Conservation (phyloP, 2,888 invertebrate species). For the Leptinotarsa haldemani region DNA sequence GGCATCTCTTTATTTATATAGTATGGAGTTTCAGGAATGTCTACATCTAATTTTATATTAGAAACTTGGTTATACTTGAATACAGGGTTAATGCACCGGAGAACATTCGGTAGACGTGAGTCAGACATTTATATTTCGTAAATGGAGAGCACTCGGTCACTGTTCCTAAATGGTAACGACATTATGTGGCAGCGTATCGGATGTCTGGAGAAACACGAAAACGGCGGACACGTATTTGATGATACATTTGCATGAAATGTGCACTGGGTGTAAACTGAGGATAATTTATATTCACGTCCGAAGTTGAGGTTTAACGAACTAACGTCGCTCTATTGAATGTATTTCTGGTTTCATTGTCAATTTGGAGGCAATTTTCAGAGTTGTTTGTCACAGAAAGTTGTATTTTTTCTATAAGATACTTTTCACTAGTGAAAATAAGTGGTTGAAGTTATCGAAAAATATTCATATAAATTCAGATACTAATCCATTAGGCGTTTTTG, state of each 20-base stretch:
- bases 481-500: too few relatives aligned
- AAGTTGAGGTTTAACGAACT: neutral
- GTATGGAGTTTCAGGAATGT: constrained; percentile 25
- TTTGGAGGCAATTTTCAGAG: neutral
- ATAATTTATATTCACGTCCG: neutral
- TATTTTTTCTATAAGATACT: too few relatives aligned
- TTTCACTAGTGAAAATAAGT: too few relatives aligned
- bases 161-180: constrained; percentile 20
- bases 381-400: too few relatives aligned
- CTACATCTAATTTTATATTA: constrained; percentile 23
- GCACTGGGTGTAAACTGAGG: neutral
- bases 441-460: too few relatives aligned
- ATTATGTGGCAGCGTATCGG: constrained; percentile 8
- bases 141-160: constrained; percentile 29
- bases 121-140: constrained; percentile 31
- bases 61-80: constrained; percentile 29
- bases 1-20: constrained; percentile 19
- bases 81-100: constrained; percentile 36
- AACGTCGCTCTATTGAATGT: neutral
- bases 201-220: constrained; percentile 4
- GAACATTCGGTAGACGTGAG: constrained; percentile 35
- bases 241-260: neutral
- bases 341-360: neutral
- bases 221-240: neutral
- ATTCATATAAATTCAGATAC: too few relatives aligned